Evolutionary conservation across 2,797 vertebrate species (phyloP).

Genomic region (Platalea minor): DNA sequence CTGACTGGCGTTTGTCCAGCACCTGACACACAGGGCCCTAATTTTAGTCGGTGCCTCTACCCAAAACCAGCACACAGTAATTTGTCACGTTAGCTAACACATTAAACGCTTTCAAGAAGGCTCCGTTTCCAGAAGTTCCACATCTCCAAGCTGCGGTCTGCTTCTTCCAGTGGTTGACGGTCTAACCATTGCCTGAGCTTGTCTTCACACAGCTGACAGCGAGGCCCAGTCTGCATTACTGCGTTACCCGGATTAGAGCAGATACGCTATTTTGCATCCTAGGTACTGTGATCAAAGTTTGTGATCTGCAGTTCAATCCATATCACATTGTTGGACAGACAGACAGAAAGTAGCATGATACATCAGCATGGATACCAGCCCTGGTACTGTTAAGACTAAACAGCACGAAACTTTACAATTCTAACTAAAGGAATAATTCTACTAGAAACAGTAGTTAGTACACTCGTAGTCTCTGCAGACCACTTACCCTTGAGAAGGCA

Average conservation of each 20-base stretch:
- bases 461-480: neutral
- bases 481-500: neutral
- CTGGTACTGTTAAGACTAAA: neutral
- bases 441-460: neutral
- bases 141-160: neutral
- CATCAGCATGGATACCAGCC: neutral
- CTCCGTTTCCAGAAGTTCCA: neutral
- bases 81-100: neutral
- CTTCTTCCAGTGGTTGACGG: neutral
- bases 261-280: neutral
- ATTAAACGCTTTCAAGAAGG: neutral
- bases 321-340: neutral
- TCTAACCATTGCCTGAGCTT: neutral
- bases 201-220: neutral
- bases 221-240: neutral
- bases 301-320: neutral
- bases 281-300: too few relatives aligned
- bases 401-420: neutral
- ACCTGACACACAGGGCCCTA: neutral
- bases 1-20: neutral
- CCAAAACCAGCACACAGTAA: neutral
- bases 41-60: neutral
- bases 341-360: neutral
- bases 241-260: neutral
- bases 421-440: neutral